Conservation (phyloP, 2,888 invertebrate species). For the Andrena haemorrhoa region DNA sequence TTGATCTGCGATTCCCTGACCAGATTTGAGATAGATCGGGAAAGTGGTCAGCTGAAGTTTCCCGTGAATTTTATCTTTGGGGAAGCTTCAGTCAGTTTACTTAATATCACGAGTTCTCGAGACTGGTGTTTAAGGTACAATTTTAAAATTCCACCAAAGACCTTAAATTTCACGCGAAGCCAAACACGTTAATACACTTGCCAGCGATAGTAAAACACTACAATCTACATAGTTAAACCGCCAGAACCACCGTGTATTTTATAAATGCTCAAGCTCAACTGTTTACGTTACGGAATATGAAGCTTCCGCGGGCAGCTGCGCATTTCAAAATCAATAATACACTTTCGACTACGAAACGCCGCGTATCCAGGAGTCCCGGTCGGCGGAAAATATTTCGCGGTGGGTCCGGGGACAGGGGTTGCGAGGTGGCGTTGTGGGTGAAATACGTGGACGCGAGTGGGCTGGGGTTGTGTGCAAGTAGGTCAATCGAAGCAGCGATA, state of each 20-base stretch:
- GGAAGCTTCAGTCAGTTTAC: not conserved
- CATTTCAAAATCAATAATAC: not conserved
- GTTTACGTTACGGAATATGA: not conserved
- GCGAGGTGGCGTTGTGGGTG: not conserved
- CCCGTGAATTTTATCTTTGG: constrained; percentile 15
- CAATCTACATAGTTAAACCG: too few species aligned
- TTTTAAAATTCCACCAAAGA: too few species aligned
- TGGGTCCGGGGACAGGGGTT: too few species aligned
- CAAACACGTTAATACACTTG: too few species aligned
- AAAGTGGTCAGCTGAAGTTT: constrained; percentile 18
- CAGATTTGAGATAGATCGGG: too few species aligned
- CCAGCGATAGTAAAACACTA: too few species aligned
- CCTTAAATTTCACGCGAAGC: too few species aligned
- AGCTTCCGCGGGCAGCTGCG: too few species aligned
- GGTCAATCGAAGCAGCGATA: constrained; percentile 71
- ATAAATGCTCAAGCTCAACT: not conserved
- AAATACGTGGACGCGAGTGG: not conserved
- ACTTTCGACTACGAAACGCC: not conserved
- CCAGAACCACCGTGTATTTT: too few species aligned
- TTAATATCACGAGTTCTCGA: constrained; percentile 1
- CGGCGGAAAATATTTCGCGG: constrained; percentile 5
- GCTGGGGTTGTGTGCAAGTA: constrained; percentile 45
- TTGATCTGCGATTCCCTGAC: too few species aligned
- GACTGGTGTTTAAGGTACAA: too few species aligned
- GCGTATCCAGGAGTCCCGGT: constrained; percentile 3